Percentiles rank a stretch among this genome's conserved stretches.
phyloP scores from a whole-genome alignment of 2,888 invertebrate species.

The Drosophila neotestacea region DNA sequence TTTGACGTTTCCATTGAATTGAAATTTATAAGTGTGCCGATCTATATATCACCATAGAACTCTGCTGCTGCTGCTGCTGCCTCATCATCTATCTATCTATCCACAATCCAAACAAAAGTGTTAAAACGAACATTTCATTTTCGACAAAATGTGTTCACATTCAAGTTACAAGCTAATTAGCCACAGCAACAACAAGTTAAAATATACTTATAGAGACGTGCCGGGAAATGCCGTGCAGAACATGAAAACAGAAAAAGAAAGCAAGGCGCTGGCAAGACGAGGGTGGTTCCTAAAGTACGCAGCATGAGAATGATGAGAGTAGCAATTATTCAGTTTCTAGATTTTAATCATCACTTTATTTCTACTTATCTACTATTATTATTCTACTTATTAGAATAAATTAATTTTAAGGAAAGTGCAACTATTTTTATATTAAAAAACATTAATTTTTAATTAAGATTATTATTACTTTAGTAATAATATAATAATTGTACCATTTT shows the following conservation, averaged over 20 bases:
- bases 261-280: conserved; percentile 41
- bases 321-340: background rate
- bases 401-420: too few species aligned
- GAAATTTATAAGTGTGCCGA: conserved; percentile 70
- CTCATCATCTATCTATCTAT: conserved; percentile 8
- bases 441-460: too few species aligned
- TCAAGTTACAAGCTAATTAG: conserved; percentile 80
- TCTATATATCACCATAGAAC: conserved; percentile 20
- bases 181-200: conserved; percentile 40
- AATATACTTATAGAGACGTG: conserved; percentile 25
- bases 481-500: too few species aligned
- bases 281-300: conserved; percentile 11
- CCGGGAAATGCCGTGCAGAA: conserved; percentile 56
- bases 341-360: background rate
- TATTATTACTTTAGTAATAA: too few species aligned
- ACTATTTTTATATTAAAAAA: too few species aligned
- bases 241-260: conserved; percentile 62
- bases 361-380: too few species aligned
- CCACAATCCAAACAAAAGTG: conserved; percentile 69
- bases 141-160: conserved; percentile 70
- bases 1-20: conserved; percentile 60
- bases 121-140: conserved; percentile 70
- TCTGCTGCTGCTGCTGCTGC: conserved; percentile 10
- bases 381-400: too few species aligned
- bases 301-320: background rate